A percentile compares a stretch with the other conserved stretches of the same genome.
Evolutionary conservation across 2,888 invertebrate species (phyloP).

Genomic region (Biston betularia): DNA sequence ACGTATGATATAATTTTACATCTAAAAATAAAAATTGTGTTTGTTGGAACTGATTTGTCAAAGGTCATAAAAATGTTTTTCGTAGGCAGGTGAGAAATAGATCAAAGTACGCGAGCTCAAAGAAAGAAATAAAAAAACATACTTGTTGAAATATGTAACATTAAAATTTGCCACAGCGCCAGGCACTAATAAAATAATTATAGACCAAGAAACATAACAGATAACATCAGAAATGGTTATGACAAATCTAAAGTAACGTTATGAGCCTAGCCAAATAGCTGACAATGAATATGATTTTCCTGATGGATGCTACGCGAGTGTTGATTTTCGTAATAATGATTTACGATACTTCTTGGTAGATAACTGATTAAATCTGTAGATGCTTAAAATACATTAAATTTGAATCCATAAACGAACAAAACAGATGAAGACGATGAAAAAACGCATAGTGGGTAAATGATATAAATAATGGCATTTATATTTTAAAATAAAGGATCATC

Average conservation of each 20-base stretch:
- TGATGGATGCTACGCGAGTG: slow-evolving; percentile 75
- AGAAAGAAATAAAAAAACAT: slow-evolving; percentile 20
- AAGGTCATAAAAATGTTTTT: slow-evolving; percentile 46
- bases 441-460: not conserved
- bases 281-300: slow-evolving; percentile 72
- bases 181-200: slow-evolving; percentile 48
- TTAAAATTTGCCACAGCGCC: slow-evolving; percentile 25
- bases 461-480: too few relatives aligned
- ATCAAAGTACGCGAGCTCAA: slow-evolving; percentile 28
- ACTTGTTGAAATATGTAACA: slow-evolving; percentile 5
- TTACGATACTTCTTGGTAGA: slow-evolving; percentile 23
- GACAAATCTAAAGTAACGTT: slow-evolving; percentile 67
- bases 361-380: slow-evolving; percentile 21
- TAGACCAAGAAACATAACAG: slow-evolving; percentile 39
- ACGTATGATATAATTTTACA: not conserved
- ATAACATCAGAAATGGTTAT: slow-evolving; percentile 67
- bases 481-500: too few relatives aligned
- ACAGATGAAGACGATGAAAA: not conserved
- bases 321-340: slow-evolving; percentile 52
- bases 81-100: slow-evolving; percentile 19
- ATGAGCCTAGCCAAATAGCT: slow-evolving; percentile 71
- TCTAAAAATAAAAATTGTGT: slow-evolving; percentile 12
- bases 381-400: not conserved
- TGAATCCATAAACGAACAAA: not conserved
- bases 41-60: slow-evolving; percentile 30